Evolutionary conservation across 2,113 vertebrate species (phyloP), one percentile per base, ranked within the genome.

Genomic region (Electrona antarctica): DNA sequence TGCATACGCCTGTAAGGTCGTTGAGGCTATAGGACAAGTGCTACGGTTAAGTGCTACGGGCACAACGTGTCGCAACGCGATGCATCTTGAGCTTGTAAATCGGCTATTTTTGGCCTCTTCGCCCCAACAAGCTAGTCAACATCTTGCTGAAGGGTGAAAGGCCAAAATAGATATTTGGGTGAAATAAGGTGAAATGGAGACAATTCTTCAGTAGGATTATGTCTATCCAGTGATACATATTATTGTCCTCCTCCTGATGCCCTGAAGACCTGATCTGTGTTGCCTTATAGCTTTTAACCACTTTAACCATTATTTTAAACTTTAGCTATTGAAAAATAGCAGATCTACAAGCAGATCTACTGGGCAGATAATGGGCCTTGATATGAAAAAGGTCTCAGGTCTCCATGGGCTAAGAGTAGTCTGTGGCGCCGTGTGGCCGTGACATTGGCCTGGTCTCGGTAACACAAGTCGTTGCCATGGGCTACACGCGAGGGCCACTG

Each of bases 401-500:
- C 21, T 21, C 21, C 21, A 21, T 21, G 21, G 21, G 21, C 33
- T n/a, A 58, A 41, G 41, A 52, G 48, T 21, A 54, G 10, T 0
- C 13, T 66, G 66, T 12, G 54, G 33, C 49, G 45, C 11, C 13
- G 63, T 66, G 66, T 12, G 54, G 33, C 49, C 29, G 13, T 14
- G 63, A 66, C 49, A 9, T 8, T 13, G 28, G 48, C 13, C 45
- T 12, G 47, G 41, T 4, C 21, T 62, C 69, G 47, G 1, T 11
- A 47, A 60, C 29, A 57, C 9, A 46, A 73, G 28, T 50, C 49
- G 6, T 71, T 15, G 45, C 33, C 56, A 52, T 48, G 56, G 7
- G 66, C 29, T 68, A 57, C 33, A 41, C 33, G 41, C 14, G 46
- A 4, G 33, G 10, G 10, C 7, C 58, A 21, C 71, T 60, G 51